Base-by-base conservation (phyloP, 2,888 invertebrate genomes). In the Lagria hirta region DNA sequence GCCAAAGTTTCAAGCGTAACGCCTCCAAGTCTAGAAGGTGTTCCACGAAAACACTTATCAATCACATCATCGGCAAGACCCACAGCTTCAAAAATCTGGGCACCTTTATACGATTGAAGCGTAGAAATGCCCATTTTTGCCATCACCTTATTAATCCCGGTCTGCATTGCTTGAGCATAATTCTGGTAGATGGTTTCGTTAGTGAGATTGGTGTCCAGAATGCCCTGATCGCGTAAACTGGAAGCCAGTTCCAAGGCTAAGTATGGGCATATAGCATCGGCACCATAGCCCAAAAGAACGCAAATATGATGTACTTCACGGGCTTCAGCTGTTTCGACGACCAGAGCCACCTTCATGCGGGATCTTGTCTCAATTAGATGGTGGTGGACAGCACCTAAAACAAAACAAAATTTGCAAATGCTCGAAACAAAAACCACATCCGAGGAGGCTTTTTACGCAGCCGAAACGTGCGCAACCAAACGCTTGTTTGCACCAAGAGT, bases 91-190 rank as follows among this genome's bases (percentile, higher is more conserved):
- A 99, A 99, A 60, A 99, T 99, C 75, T 99, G 99, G 0, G 99
- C 99, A 51, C 96, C 92, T 75, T 97, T 98, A 74, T 99, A 99
- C 0, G 96, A 97, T 70, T 98, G 98, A 22, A 99, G 75, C 0
- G 98, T 99, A 42, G 95, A 96, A 65, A 99, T 99, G 42, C 99
- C 99, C 99, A 99, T 99, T 72, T 99, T 99, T 3, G 99, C 98
- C 98, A 99, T 99, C 0, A 82, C 92, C 72, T 94, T 94, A 32
- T 62, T 68, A 36, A 70, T 66, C 17, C 71, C 72, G n/a, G 71
- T 72, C 43, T 66, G 64, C 62, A 70, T 68, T 22, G 97, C 94
- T 53, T 87, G 86, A 23, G 92, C 84, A 72, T 96, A 99, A 55
- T 95, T 88, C 44, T 78, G 73, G 71, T 85, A 95, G 53, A 97